phyloP scores from a whole-genome alignment of 2,797 vertebrate species.

The Aulostomus chinensis region DNA sequence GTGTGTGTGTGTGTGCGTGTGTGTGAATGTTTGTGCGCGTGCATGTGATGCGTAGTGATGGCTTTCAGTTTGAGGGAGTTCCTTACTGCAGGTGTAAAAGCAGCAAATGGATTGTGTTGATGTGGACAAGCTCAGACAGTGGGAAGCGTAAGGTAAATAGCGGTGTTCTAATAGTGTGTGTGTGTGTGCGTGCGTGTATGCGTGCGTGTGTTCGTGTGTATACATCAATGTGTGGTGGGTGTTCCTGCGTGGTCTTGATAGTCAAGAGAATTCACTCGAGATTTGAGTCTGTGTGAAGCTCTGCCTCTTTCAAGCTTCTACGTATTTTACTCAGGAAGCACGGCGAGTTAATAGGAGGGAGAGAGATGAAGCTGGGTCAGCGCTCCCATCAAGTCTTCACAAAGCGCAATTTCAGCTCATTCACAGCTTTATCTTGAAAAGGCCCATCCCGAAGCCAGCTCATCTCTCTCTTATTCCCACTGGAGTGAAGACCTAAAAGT shows the following conservation, averaged over 20 bases:
- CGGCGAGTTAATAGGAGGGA: conserved; percentile 43
- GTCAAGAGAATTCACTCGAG: conserved; percentile 50
- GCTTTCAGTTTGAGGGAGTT: conserved; percentile 16
- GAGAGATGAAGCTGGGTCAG: conserved; percentile 63
- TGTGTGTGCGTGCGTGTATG: conserved; percentile 6
- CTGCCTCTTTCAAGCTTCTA: conserved; percentile 48
- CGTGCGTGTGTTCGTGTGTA: conserved; percentile 2
- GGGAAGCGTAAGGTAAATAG: too few relatives aligned
- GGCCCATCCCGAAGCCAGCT: conserved; percentile 33
- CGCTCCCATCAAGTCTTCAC: conserved; percentile 62
- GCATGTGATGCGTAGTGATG: conserved; percentile 12
- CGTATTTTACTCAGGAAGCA: conserved; percentile 50
- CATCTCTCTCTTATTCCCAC: too few relatives aligned
- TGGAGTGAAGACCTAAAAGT: too few relatives aligned
- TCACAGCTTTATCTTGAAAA: conserved; percentile 60
- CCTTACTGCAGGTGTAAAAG: conserved; percentile 21
- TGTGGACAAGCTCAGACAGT: conserved; percentile 13
- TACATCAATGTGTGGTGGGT: too few relatives aligned
- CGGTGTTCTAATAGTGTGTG: neutral
- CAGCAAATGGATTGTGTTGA: conserved; percentile 9
- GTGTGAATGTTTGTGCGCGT: conserved; percentile 13
- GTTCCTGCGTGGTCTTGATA: conserved; percentile 15
- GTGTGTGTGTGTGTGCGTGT: too few relatives aligned
- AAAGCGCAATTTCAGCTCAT: conserved; percentile 66
- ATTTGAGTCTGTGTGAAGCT: conserved; percentile 52